These are phyloP conservation scores for Notiomystis cincta DNA, from an alignment of 2,113 vertebrate species.

Conservation along the genomic window DNA sequence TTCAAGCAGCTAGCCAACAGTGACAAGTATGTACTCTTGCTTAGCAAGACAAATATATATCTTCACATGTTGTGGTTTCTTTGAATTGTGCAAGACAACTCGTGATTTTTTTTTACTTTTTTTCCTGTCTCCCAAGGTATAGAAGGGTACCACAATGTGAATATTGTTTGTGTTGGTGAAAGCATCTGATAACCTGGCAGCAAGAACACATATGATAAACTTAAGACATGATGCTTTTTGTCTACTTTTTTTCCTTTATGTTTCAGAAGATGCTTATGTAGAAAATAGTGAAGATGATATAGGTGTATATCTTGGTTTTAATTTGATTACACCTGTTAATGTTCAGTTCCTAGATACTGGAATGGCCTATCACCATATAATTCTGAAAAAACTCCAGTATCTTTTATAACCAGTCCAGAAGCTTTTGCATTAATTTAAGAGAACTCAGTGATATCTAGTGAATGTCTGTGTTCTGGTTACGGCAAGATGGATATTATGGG, in stretches of 20 bases:
- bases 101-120: background rate
- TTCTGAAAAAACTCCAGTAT: background rate
- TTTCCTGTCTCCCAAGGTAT: background rate
- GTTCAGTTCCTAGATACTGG: background rate
- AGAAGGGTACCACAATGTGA: background rate
- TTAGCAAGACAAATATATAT: background rate
- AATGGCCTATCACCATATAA: background rate
- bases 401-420: background rate
- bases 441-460: accelerated
- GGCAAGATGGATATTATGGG: background rate
- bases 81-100: background rate
- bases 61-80: background rate
- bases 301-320: background rate
- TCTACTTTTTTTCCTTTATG: background rate
- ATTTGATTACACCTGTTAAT: background rate
- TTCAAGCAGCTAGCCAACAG: conserved; percentile 78
- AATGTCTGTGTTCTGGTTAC: background rate
- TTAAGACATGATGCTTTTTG: background rate
- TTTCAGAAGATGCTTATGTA: background rate
- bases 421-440: background rate
- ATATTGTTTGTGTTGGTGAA: background rate
- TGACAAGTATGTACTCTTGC: conserved; percentile 71
- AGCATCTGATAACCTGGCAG: background rate
- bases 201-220: background rate
- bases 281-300: background rate